Conservation (phyloP, 2,797 vertebrate genomes). For the Huso huso region DNA sequence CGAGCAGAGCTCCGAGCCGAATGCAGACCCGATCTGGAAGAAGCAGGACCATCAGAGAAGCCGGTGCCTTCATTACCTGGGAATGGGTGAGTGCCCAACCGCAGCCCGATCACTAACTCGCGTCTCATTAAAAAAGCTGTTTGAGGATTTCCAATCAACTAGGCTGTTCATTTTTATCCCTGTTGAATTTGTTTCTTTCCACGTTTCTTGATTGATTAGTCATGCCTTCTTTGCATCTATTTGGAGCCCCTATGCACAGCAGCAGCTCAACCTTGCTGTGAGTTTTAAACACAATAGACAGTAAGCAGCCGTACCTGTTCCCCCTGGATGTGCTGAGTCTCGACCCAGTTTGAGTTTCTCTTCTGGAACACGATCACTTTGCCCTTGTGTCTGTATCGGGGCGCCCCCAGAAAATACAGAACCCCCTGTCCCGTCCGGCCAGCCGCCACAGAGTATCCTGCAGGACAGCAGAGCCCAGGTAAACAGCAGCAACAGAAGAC, state of each 20-base stretch:
- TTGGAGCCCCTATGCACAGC: too few species aligned
- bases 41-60: too few species aligned
- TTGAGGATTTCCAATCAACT: too few species aligned
- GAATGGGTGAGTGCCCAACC: too few species aligned
- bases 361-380: slow-evolving; percentile 30
- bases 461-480: neutral
- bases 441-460: slow-evolving; percentile 34
- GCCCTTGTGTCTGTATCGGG: slow-evolving; percentile 33
- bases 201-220: too few species aligned
- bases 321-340: slow-evolving; percentile 24
- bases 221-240: too few species aligned
- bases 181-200: too few species aligned
- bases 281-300: neutral
- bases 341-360: slow-evolving; percentile 17
- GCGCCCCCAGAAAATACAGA: slow-evolving; percentile 33
- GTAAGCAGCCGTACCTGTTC: slow-evolving; percentile 25
- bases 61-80: too few species aligned
- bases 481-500: neutral
- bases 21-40: slow-evolving; percentile 60
- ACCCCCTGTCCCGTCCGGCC: slow-evolving; percentile 11
- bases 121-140: too few species aligned
- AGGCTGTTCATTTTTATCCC: too few species aligned
- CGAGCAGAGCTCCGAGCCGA: slow-evolving; percentile 53
- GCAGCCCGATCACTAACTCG: too few species aligned
- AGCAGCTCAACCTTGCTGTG: neutral